Evolutionary conservation across 2,888 invertebrate genomes (phyloP), one percentile per base, ranked within the genome.

Genomic region (Mechanitis messenoides): DNA sequence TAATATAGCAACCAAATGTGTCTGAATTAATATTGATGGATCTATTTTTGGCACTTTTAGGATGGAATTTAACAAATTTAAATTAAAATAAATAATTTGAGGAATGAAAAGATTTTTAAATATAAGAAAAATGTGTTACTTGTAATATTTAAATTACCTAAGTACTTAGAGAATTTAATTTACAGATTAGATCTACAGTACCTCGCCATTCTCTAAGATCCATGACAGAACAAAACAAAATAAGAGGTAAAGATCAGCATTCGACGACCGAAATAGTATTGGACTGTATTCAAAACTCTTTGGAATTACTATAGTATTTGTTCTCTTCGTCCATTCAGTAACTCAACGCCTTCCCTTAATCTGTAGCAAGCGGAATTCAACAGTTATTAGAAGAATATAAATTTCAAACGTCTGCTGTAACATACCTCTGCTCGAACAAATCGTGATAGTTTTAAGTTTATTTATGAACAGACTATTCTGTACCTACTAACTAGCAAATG

Each of bases 271-370:
- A 87, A 90, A 90, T 90, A 90, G 86, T 81, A 66, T 88, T 90
- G 90, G 90, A 89, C 84, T 81, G 82, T 82, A 89, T 87, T 89
- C 90, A 90, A 90, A 87, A 88, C 87, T 87, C 84, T 84, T 85
- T 71, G 87, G 88, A 88, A 89, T 89, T 85, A 87, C 87, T 84
- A 81, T 69, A 83, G 87, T 85, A 88, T 88, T 87, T 86, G 86
- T 87, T 84, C 72, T 79, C 72, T 75, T 75, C 81, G 79, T 76
- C 84, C 89, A 90, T 90, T 90, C 89, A 90, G 87, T 86, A 88
- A 84, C 83, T 87, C 87, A 86, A 79, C 85, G 79, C 78, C 73
- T 74, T 76, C 69, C 70, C 71, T 78, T 83, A 81, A 86, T 87
- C 83, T 84, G 82, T 85, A 82, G 74, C 78, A 66, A 71, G 71